phyloP scores from a whole-genome alignment of 2,113 vertebrate genomes.

The Callospermophilus lateralis region DNA sequence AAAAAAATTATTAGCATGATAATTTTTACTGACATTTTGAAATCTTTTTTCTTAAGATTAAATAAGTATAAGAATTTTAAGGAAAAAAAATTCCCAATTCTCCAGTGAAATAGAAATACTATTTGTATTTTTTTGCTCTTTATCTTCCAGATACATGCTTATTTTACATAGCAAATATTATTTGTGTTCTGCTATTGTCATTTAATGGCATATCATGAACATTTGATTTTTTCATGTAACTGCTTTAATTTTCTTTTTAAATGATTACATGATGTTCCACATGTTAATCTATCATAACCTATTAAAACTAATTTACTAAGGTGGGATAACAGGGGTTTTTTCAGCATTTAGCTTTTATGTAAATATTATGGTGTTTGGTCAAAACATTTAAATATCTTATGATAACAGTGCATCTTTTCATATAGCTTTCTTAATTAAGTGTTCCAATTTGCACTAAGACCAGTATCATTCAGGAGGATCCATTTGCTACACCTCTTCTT shows the following conservation, averaged over 20 bases:
- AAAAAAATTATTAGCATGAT: background rate
- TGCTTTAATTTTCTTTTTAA: background rate
- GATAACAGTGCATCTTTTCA: background rate
- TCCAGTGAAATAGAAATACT: background rate
- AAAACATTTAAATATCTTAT: slow-evolving; percentile 36
- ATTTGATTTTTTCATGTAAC: slow-evolving; percentile 24
- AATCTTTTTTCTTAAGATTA: slow-evolving; percentile 55
- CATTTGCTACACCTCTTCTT: background rate
- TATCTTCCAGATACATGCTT: background rate
- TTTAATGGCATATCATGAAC: slow-evolving; percentile 38
- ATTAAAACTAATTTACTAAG: slow-evolving; percentile 30
- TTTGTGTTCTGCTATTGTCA: background rate
- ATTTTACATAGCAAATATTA: background rate
- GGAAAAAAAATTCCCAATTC: background rate
- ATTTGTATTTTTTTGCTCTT: slow-evolving; percentile 38
- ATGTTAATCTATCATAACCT: slow-evolving; percentile 28
- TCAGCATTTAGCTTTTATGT: slow-evolving; percentile 23
- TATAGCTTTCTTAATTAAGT: slow-evolving; percentile 35
- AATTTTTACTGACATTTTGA: slow-evolving; percentile 15
- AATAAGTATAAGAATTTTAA: background rate
- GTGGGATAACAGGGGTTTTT: background rate
- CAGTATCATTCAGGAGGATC: background rate
- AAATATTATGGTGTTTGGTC: background rate
- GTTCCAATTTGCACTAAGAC: background rate
- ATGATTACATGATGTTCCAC: background rate